phyloP scores from a whole-genome alignment of 2,113 vertebrate species.

The Chaetorhynchus papuensis region DNA sequence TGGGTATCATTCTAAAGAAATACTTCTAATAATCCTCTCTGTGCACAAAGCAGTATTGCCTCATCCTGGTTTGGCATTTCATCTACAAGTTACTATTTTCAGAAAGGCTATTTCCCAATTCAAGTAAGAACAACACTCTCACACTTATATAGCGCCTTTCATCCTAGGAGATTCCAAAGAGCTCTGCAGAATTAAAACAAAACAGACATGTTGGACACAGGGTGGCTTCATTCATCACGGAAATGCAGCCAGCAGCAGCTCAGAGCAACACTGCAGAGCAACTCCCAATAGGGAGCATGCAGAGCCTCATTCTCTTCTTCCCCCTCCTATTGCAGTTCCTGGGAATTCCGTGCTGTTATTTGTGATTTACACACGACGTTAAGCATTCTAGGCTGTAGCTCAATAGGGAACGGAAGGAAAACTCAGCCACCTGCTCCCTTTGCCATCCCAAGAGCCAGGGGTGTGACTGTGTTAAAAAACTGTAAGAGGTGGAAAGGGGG shows the following conservation, averaged over 20 bases:
- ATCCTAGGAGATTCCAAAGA: constrained; percentile 8
- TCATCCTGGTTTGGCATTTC: constrained; percentile 58
- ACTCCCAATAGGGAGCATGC: neutral
- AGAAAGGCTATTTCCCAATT: constrained; percentile 60
- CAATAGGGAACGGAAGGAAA: neutral
- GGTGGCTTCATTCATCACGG: constrained; percentile 26
- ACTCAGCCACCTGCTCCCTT: neutral
- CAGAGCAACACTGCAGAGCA: neutral
- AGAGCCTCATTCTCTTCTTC: neutral
- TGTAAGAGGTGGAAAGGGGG: neutral
- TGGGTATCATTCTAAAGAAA: constrained; percentile 66
- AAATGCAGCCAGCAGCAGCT: neutral
- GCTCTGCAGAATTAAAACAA: constrained; percentile 48
- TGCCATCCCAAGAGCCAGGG: neutral
- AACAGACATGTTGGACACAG: constrained; percentile 13
- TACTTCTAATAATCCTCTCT: constrained; percentile 68
- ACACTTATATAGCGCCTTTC: constrained; percentile 26
- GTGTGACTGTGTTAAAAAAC: neutral
- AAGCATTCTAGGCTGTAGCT: neutral
- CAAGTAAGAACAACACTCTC: constrained; percentile 46
- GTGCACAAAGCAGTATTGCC: constrained; percentile 55
- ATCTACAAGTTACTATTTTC: constrained; percentile 64
- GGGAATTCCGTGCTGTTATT: neutral
- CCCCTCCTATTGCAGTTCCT: neutral
- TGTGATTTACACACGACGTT: neutral